These are phyloP conservation scores for Patella depressa DNA, from an alignment of 2,888 invertebrate genomes.

Conservation along the genomic window DNA sequence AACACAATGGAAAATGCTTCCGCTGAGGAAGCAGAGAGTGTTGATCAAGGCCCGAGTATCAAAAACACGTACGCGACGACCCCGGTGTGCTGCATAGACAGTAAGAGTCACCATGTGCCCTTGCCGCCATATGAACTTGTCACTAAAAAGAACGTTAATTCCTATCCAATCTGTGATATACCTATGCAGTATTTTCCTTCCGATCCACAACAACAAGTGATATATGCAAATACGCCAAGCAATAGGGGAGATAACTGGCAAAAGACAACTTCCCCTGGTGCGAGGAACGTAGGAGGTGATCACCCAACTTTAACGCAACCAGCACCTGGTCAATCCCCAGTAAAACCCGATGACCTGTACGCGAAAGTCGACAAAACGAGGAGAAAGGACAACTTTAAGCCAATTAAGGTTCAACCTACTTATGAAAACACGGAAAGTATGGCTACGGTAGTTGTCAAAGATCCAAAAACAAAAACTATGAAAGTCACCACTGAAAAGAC, in stretches of 20 bases:
- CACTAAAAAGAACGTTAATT: neutral
- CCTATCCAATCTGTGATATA: conserved; percentile 7
- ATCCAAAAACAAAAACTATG: neutral
- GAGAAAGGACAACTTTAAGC: neutral
- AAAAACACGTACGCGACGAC: neutral
- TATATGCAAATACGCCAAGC: conserved; percentile 10
- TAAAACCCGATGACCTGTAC: neutral
- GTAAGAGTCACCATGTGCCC: conserved; percentile 4
- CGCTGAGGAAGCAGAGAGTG: neutral
- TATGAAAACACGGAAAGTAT: neutral
- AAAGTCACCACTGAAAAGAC: conserved; percentile 3
- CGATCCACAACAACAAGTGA: neutral
- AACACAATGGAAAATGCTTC: neutral
- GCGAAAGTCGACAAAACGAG: conserved; percentile 4
- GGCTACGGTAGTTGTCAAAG: neutral
- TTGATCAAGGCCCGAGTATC: neutral
- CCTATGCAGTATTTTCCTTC: conserved; percentile 7
- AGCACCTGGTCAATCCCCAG: neutral
- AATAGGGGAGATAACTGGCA: conserved; percentile 9
- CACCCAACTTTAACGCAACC: neutral
- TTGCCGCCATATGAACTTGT: neutral
- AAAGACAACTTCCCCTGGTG: neutral
- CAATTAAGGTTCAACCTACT: neutral
- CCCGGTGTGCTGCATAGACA: neutral
- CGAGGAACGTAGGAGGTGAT: neutral